Base-by-base conservation (phyloP, 2,888 invertebrate species). In the Amphimallon solstitiale region DNA sequence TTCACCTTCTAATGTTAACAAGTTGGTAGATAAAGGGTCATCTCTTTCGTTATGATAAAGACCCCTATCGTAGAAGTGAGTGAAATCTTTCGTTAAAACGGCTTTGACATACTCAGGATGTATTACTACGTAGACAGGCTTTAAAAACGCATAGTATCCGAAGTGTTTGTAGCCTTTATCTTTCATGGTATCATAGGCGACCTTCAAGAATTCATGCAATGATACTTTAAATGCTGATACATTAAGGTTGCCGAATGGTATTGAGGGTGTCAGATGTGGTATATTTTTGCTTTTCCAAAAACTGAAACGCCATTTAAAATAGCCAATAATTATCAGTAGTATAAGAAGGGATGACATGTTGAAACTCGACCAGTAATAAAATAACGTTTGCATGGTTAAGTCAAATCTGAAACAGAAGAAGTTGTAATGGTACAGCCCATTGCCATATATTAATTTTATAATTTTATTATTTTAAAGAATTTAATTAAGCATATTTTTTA, bases 11-110 rank as follows among this genome's bases (percentile, higher is more conserved):
- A 85, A 74, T 65, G 84, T 80, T 69, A 89, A 87, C 1, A 90
- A 75, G 73, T 86, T 86, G 0, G 82, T 85, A 0, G 86, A 84
- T 21, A 89, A 68, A 0, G 85, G 86, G 75, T 89, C 73, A 85
- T 86, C 21, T 85, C 52, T 60, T 45, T 67, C 69, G 56, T 72
- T 66, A 12, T 63, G 54, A 19, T 71, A 66, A n/a, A 64, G 78
- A 0, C 88, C 89, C 40, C 88, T 86, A 63, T 88, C 87, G 75
- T 85, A 84, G 66, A 89, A 89, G 73, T 86, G 79, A 1, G 79
- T 79, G 67, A 87, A 89, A 71, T 89, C 88, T 68, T 84, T 86
- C 38, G 85, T 84, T 72, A 88, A 73, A 17, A 89, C 79, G 43
- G 82, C 81, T 51, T 73, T 73, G 34, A 73, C 45, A 15, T 67